Conservation (phyloP, 2,888 invertebrate genomes). For the Leptinotarsa juncta region DNA sequence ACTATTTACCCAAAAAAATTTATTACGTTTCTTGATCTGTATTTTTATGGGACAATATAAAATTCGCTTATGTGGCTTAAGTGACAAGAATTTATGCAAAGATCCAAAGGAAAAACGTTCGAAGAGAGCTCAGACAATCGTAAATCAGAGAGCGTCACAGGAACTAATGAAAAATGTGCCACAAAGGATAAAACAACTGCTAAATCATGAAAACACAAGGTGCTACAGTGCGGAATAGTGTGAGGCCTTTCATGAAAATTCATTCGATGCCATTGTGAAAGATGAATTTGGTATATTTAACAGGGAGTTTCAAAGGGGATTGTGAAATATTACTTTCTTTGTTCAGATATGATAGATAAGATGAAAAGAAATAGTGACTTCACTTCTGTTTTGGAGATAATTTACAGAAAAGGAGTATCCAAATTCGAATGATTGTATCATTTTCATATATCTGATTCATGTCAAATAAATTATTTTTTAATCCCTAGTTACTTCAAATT, state of each 20-base stretch:
- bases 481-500: too few species aligned
- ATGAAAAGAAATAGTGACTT: too few species aligned
- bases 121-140: slow-evolving; percentile 49
- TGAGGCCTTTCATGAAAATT: slow-evolving; percentile 26
- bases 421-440: too few species aligned
- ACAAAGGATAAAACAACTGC: slow-evolving; percentile 48
- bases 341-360: neutral
- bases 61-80: slow-evolving; percentile 55
- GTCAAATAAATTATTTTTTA: too few species aligned
- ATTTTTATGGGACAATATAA: slow-evolving; percentile 52
- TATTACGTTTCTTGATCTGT: slow-evolving; percentile 48
- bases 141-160: slow-evolving; percentile 53
- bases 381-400: too few species aligned
- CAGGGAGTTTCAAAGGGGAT: slow-evolving; percentile 3
- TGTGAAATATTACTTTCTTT: neutral
- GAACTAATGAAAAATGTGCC: slow-evolving; percentile 57
- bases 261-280: slow-evolving; percentile 24
- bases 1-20: slow-evolving; percentile 48
- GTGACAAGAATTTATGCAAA: slow-evolving; percentile 55
- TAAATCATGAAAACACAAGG: slow-evolving; percentile 45
- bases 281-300: slow-evolving; percentile 21
- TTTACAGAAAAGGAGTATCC: too few species aligned
- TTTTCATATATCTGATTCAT: too few species aligned
- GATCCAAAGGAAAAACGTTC: slow-evolving; percentile 49
- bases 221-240: slow-evolving; percentile 37